Evolutionary conservation across 2,888 invertebrate species (phyloP), one percentile per base, ranked within the genome.

Genomic region (Clepsis dumicolana): DNA sequence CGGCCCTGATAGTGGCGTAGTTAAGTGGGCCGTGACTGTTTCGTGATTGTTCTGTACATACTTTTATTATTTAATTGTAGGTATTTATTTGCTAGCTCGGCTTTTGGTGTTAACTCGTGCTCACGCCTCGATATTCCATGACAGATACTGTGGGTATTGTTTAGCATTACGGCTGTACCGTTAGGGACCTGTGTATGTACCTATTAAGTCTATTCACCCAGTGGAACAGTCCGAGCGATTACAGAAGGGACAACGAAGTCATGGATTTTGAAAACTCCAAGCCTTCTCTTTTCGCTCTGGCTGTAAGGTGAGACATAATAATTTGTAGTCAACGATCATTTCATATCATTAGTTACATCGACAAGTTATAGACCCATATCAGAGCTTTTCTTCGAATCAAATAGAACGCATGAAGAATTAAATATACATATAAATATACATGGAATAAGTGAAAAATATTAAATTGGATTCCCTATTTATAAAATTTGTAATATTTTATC

Each of bases 51-150:
- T 79, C 77, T 89, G 87, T 93, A 92, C 83, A 92, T 92, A 86
- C 77, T 78, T 84, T 75, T 65, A 73, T 82, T 83, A 82, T 82
- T 84, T 88, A 88, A 86, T 83, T 85, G 74, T 91, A 91, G 86
- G 86, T 88, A 92, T 92, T 93, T 93, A 92, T 92, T 91, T 85
- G 81, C 79, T 87, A 85, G 86, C 80, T 79, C 85, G 85, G 89
- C 89, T 89, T 89, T 87, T 76, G 80, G 79, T 88, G 85, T 90
- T 84, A 76, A 80, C 76, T 81, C 75, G 77, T 81, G 77, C 79
- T 78, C 76, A 78, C 74, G 80, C 85, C 77, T 86, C 82, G 78
- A 82, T 81, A 80, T 75, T 81, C 90, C 91, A 91, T 91, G 91
- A 91, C 91, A 91, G 75, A 77, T 80, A 72, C 79, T 84, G 81